These are phyloP conservation scores for Masnerella sp. DNA, from an alignment of 2,888 invertebrate species.

Conservation along the genomic window DNA sequence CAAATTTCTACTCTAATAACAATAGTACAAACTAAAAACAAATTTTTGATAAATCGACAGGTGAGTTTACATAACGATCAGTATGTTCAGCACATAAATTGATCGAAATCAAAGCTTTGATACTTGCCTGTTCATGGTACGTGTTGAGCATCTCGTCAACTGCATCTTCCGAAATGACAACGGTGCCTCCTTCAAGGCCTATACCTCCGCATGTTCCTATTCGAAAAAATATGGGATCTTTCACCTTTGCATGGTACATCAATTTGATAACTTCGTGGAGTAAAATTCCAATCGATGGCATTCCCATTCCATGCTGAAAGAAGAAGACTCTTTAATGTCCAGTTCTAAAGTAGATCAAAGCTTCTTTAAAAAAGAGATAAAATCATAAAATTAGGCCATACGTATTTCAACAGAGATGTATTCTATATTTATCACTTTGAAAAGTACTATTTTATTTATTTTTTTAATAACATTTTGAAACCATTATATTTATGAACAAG, in stretches of 20 bases:
- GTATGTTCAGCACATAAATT: not conserved
- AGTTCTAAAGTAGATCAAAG: no score
- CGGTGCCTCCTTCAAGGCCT: slow-evolving; percentile 94
- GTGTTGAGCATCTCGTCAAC: slow-evolving; percentile 92
- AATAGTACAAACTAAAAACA: no score
- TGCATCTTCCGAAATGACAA: slow-evolving; percentile 94
- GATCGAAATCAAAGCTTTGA: slow-evolving; percentile 3
- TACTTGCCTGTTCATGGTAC: slow-evolving; percentile 88
- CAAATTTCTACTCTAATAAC: no score
- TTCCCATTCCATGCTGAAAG: slow-evolving; percentile 97
- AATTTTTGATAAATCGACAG: slow-evolving; percentile 1
- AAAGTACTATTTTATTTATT: no score
- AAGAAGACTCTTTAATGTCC: not conserved
- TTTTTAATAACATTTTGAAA: not conserved
- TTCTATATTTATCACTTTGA: no score
- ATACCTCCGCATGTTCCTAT: slow-evolving; percentile 92
- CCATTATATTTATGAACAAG: slow-evolving; percentile 1
- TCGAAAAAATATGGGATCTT: slow-evolving; percentile 94
- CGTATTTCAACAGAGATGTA: no score
- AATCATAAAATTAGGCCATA: no score
- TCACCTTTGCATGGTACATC: slow-evolving; percentile 93
- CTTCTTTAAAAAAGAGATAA: no score
- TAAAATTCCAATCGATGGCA: slow-evolving; percentile 96
- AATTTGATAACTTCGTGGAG: slow-evolving; percentile 98
- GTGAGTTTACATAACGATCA: not conserved